Evolutionary conservation across 2,797 vertebrate genomes (phyloP).

Genomic region (Lagorchestes hirsutus): DNA sequence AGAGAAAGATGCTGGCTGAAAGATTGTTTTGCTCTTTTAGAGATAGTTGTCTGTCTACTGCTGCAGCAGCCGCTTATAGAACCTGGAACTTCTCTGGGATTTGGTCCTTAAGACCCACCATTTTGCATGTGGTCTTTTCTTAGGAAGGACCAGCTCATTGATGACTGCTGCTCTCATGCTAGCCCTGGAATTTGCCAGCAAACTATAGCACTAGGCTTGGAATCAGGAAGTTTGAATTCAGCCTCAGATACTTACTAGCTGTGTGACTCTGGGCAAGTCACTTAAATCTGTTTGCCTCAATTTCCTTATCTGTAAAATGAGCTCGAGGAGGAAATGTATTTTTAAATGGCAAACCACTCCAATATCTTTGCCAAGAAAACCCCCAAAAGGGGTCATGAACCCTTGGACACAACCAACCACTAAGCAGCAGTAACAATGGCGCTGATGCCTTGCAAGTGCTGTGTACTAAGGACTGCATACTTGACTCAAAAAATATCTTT

Average conservation of each 20-base stretch:
- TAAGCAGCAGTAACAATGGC: background rate
- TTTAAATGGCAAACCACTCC: background rate
- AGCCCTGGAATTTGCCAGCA: background rate
- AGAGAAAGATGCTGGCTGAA: too few relatives aligned
- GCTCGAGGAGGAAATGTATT: background rate
- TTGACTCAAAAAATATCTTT: background rate
- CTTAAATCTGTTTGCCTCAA: background rate
- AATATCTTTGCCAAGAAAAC: background rate
- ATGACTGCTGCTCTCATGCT: background rate
- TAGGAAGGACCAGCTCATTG: background rate
- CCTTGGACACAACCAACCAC: background rate
- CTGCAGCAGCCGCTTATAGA: too few relatives aligned
- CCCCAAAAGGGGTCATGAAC: background rate
- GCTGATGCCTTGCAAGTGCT: background rate
- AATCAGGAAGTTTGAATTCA: background rate
- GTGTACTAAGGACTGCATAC: background rate
- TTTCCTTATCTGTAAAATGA: background rate
- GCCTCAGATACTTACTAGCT: background rate
- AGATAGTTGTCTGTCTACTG: too few relatives aligned
- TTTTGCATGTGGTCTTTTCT: background rate
- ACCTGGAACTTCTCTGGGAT: too few relatives aligned
- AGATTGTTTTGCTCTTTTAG: too few relatives aligned
- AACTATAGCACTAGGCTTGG: background rate
- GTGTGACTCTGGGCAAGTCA: background rate
- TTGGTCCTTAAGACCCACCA: background rate